Evolutionary conservation across 1,140 invertebrate species (phyloP), one percentile per base, ranked within the genome.

Genomic region (Leptinotarsa texana): DNA sequence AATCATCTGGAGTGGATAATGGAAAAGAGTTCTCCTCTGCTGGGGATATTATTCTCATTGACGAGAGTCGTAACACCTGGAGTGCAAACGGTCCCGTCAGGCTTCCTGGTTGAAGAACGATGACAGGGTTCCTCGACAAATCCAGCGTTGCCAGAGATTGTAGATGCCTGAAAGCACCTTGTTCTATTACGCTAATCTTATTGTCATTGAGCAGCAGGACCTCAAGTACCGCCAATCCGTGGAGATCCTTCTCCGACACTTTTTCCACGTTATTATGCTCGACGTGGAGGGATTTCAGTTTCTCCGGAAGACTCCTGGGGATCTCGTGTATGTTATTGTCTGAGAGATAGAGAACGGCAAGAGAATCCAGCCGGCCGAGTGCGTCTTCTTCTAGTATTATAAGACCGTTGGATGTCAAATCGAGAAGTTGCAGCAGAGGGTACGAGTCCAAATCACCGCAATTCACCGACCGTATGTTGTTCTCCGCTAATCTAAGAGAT

Each of bases 391-490:
- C 95, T 6, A 98, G 89, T 3, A 89, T 87, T 61, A 85, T 86
- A 33, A 98, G 89, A 74, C 89, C 87, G 82, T 97, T 97, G 69
- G 92, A 89, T 24, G 93, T 93, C 48, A 98, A 89, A 81, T 96
- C 93, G 27, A 98, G 84, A 33, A 93, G 88, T 75, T 92, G 92
- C 13, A 98, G 84, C 18, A 96, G 85, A 0, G 95, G 95, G 83
- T 96, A 97, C 77, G 94, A 95, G 80, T 96, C 94, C 73, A 98
- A 88, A 80, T 96, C 94, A n/a, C 94, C 94, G 78, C 93, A 91
- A 61, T 90, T 89, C 18, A 98, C 91, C 0, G 89, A 86, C 68
- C 74, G 73, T 8, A 85, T 84, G 0, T 63, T 86, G 80, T 98
- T 98, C 17, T 92, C 91, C 1, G 92, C 89, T 0, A 97, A 85